phyloP scores from a whole-genome alignment of 2,797 vertebrate genomes.

The Neoniphon sammara region DNA sequence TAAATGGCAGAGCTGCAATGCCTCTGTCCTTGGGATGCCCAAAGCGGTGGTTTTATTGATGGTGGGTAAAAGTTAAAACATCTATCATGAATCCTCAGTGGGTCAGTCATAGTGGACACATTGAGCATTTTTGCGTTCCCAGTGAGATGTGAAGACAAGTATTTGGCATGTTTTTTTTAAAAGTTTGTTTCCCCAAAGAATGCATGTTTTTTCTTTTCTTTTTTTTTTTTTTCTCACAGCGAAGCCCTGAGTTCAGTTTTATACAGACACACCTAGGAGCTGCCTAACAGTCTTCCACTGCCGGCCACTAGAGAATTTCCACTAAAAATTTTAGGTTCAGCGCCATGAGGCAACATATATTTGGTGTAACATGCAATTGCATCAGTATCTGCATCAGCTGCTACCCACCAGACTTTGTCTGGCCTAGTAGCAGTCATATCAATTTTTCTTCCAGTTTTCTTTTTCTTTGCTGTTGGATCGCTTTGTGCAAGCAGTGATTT shows the following conservation, averaged over 20 bases:
- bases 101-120: slow-evolving; percentile 7
- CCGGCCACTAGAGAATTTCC: background rate
- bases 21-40: slow-evolving; percentile 29
- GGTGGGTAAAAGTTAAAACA: slow-evolving; percentile 24
- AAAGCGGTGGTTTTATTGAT: slow-evolving; percentile 20
- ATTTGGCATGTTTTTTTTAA: slow-evolving; percentile 12
- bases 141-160: background rate
- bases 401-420: background rate
- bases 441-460: too few species aligned
- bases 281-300: background rate
- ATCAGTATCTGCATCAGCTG: background rate
- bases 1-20: background rate
- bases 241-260: background rate
- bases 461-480: too few species aligned
- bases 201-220: background rate
- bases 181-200: background rate
- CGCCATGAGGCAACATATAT: background rate
- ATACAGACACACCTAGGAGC: background rate
- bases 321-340: background rate
- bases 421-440: too few species aligned
- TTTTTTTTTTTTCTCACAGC: too few species aligned
- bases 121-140: slow-evolving; percentile 8
- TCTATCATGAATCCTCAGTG: slow-evolving; percentile 32
- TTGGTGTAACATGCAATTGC: background rate
- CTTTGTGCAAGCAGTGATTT: too few species aligned